Conservation (phyloP, 2,113 vertebrate species). For the Elanus axillaris region DNA sequence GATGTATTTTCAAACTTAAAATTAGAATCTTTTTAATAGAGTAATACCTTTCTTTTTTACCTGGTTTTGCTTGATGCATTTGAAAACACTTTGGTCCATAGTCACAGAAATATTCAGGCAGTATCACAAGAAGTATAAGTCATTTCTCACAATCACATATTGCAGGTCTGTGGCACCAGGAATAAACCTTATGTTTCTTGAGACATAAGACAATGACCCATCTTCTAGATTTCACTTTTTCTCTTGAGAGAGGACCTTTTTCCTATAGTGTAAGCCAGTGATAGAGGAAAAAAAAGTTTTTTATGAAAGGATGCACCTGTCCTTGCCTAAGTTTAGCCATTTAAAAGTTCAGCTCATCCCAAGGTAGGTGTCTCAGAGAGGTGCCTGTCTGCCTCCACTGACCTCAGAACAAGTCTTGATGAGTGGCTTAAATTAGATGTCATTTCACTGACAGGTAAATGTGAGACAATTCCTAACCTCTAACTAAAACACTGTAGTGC, state of each 20-base stretch:
- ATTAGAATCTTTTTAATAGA: background rate
- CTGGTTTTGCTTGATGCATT: background rate
- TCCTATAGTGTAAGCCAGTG: background rate
- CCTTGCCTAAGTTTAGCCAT: background rate
- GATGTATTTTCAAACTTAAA: background rate
- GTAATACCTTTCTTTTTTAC: background rate
- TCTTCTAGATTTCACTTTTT: background rate
- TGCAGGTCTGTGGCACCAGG: background rate
- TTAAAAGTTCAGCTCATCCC: background rate
- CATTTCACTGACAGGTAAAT: background rate
- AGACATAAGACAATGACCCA: background rate
- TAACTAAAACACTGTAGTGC: background rate
- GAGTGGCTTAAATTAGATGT: background rate
- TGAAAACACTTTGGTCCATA: background rate
- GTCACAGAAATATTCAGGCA: background rate
- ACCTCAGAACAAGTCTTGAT: background rate
- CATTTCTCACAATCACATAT: background rate
- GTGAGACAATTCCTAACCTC: background rate
- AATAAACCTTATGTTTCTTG: background rate
- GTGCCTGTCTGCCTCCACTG: background rate
- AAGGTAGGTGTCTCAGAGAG: background rate
- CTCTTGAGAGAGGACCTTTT: background rate
- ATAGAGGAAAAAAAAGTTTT: background rate
- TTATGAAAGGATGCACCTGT: background rate
- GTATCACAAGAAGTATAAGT: background rate